Evolutionary conservation across 53 echinoderm and acorn worm genomes (phyloP).

Genomic region (Echinarachnius parma): DNA sequence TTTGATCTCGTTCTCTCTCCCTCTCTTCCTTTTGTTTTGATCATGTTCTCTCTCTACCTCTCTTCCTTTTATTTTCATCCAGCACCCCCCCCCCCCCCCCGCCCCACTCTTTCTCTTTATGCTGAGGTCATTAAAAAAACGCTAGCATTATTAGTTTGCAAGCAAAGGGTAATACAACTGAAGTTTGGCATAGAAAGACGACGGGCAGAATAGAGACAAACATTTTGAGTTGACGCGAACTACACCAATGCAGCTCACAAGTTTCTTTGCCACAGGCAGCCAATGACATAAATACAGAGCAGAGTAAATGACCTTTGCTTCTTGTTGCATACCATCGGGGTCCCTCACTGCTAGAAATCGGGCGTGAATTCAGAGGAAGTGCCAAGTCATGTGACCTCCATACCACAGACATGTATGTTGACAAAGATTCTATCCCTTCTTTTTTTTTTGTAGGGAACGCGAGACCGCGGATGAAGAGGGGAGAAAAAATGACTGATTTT

Average conservation of each 20-base stretch:
- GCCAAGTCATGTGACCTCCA: slow-evolving; percentile 1
- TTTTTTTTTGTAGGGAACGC: no score
- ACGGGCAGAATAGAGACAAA: slow-evolving; percentile 2
- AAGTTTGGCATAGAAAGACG: background rate
- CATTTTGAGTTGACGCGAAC: background rate
- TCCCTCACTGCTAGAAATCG: slow-evolving; percentile 1
- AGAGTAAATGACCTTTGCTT: slow-evolving; percentile 38
- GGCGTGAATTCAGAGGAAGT: slow-evolving; percentile 30
- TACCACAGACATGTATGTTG: background rate
- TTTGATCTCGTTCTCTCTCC: no score
- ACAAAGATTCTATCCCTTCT: no score
- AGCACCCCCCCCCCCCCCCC: background rate
- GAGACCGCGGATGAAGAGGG: no score
- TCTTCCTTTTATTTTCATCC: background rate
- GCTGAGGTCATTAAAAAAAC: background rate
- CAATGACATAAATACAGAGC: slow-evolving; percentile 28
- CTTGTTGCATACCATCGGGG: slow-evolving; percentile 29
- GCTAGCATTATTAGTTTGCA: background rate
- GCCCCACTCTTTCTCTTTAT: background rate
- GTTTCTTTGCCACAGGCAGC: no score
- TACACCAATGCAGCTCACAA: background rate
- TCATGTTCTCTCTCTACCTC: background rate
- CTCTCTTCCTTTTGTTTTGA: no score
- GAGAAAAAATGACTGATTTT: no score
- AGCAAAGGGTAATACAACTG: background rate